These are phyloP conservation scores for Galago senegalensis DNA, from an alignment of 2,797 vertebrate genomes.

Conservation along the genomic window DNA sequence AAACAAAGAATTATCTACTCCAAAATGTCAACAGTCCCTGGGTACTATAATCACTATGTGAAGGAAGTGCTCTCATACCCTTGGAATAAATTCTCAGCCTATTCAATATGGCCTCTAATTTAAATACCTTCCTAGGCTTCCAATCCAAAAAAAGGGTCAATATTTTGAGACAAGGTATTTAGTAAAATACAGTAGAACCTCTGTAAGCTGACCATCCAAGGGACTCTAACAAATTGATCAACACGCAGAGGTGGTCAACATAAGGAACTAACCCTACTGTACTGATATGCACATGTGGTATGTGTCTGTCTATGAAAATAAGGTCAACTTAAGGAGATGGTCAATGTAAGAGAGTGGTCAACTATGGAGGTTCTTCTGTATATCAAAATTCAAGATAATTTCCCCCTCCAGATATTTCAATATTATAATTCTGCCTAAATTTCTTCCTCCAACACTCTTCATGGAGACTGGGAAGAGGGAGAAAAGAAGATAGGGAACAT, in stretches of 20 bases:
- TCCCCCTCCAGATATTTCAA: background rate
- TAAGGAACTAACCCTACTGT: no score
- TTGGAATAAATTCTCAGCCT: background rate
- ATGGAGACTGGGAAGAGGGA: background rate
- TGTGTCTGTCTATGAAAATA: no score
- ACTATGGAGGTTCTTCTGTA: background rate
- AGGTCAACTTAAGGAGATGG: no score
- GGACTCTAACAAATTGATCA: no score
- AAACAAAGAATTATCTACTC: background rate
- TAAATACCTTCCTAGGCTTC: slow-evolving; percentile 25
- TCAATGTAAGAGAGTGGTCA: no score
- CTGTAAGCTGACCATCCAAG: no score
- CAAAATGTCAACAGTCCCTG: background rate
- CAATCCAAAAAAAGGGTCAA: background rate
- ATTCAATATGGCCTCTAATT: background rate
- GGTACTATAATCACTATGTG: background rate
- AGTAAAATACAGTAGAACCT: background rate
- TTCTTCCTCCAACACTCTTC: background rate
- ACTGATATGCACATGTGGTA: no score
- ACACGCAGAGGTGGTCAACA: no score
- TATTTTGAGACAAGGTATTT: slow-evolving; percentile 42
- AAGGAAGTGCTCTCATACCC: background rate
- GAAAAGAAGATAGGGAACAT: background rate
- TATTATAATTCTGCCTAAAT: slow-evolving; percentile 32
- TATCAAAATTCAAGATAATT: slow-evolving; percentile 33